phyloP scores from a whole-genome alignment of 92 coral and sea anemone species.

The Heteractis magnifica region DNA sequence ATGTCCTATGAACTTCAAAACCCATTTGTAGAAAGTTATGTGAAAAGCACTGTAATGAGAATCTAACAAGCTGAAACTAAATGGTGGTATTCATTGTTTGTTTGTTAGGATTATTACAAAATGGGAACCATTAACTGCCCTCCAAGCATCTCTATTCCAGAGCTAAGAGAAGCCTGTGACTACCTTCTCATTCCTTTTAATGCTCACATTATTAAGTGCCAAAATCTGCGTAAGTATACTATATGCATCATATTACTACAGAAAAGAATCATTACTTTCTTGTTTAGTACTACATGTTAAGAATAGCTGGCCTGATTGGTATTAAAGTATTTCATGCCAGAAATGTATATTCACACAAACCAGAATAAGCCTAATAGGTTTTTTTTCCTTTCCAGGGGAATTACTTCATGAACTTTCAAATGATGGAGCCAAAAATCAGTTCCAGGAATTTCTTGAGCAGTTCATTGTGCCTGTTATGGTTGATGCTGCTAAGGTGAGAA shows the following conservation, averaged over 20 bases:
- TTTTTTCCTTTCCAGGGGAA: constrained; percentile 61
- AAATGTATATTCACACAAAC: neutral
- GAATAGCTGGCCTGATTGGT: neutral
- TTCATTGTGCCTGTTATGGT: constrained; percentile 93
- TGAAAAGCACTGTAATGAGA: neutral
- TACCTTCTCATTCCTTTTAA: constrained; percentile 93
- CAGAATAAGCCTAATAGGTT: neutral
- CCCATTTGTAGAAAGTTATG: neutral
- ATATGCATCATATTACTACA: too few species aligned
- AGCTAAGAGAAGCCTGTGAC: constrained; percentile 94
- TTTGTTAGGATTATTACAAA: constrained; percentile 80
- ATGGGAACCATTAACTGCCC: constrained; percentile 83
- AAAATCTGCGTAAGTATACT: constrained; percentile 78
- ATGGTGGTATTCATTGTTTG: neutral
- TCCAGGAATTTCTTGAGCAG: constrained; percentile 79
- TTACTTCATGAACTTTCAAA: constrained; percentile 93
- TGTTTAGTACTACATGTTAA: too few species aligned
- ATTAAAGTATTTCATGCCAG: too few species aligned
- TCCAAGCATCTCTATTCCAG: constrained; percentile 93
- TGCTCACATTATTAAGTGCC: constrained; percentile 86
- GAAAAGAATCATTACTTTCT: too few species aligned
- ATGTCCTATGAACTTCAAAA: too few species aligned
- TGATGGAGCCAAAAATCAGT: constrained; percentile 96
- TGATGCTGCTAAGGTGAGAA: constrained; percentile 84
- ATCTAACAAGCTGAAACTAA: neutral